A percentile compares a stretch with the other conserved stretches of the same genome.
These are phyloP conservation scores for Lagria hirta DNA, from an alignment of 2,888 invertebrate species.

Conservation along the genomic window DNA sequence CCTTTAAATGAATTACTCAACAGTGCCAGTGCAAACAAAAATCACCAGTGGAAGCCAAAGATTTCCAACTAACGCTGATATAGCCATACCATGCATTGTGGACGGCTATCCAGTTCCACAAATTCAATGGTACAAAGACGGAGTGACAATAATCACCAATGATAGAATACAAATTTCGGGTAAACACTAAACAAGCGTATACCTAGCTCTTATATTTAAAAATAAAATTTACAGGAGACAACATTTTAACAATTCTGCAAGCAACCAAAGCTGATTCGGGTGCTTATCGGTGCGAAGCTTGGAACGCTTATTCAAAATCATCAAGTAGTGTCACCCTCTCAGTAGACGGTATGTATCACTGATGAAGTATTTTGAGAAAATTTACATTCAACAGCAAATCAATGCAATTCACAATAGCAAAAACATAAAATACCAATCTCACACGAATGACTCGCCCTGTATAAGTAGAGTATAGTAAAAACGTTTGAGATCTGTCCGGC, in stretches of 20 bases:
- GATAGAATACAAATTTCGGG: conserved; percentile 68
- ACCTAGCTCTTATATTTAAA: conserved; percentile 23
- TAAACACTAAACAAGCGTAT: conserved; percentile 42
- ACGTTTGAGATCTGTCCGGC: no score
- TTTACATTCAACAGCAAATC: no score
- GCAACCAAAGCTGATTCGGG: conserved; percentile 73
- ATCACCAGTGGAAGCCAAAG: conserved; percentile 61
- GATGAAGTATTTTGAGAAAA: conserved; percentile 2
- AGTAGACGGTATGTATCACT: conserved; percentile 68
- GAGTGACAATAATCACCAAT: conserved; percentile 57
- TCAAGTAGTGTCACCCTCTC: conserved; percentile 66
- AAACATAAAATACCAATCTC: no score
- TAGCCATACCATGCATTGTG: conserved; percentile 73
- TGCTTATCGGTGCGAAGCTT: conserved; percentile 79
- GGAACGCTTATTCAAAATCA: conserved; percentile 70
- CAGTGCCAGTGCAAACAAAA: conserved; percentile 69
- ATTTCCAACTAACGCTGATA: conserved; percentile 66
- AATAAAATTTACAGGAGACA: conserved; percentile 57
- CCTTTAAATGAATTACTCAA: no score
- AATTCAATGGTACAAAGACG: conserved; percentile 82
- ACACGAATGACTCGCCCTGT: no score
- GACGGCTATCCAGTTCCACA: conserved; percentile 76
- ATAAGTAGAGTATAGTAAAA: no score
- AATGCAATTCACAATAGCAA: no score
- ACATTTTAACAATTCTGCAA: conserved; percentile 68